Base-by-base conservation (phyloP, 2,113 vertebrate species). In the Ciconia stormi region DNA sequence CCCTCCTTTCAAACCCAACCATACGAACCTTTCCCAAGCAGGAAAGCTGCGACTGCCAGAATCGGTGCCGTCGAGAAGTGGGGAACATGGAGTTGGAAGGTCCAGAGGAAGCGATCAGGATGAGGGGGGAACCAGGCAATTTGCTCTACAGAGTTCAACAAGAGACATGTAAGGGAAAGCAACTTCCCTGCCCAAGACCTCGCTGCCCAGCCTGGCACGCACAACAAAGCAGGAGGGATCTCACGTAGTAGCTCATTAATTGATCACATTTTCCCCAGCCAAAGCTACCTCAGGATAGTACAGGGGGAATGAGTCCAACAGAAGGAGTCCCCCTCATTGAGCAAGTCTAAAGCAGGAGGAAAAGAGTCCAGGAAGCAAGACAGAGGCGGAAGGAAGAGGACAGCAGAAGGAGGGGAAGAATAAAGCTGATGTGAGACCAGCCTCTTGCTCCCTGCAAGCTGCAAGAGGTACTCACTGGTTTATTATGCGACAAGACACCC, bases 1-100 rank as follows among this genome's bases (percentile, higher is more conserved):
- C 56, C 42, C 30, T 16, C 76, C 67, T 42, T 30, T 23, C 49
- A 3, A 59, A 17, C 5, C 14, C 26, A 16, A 4, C 16, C 25
- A 16, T 16, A 97, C 98, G 2, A 77, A 99, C 99, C 99, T 99
- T 99, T 84, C 99, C 99, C 77, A 99, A 97, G 95, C 99, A 99
- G 91, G 99, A 99, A 32, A 99, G 99, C 98, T 99, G 99, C 0
- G 99, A 99, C 93, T 99, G 99, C 99, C 99, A 99, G 98, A 99
- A 99, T 42, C 99, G 99, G 96, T 99, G 99, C 82, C 99, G 98
- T 4, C 99, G 98, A 9, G 99, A 99, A 15, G 99, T 98, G 71
- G 99, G 98, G 81, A 99, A 98, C 92, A 98, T 94, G 1, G 99
- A 98, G 92, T 98, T 99, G 59, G 98, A 98, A 7, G 99, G 99